These are phyloP conservation scores for Phodopus roborovskii DNA, from an alignment of 2,113 vertebrate species.

Conservation along the genomic window DNA sequence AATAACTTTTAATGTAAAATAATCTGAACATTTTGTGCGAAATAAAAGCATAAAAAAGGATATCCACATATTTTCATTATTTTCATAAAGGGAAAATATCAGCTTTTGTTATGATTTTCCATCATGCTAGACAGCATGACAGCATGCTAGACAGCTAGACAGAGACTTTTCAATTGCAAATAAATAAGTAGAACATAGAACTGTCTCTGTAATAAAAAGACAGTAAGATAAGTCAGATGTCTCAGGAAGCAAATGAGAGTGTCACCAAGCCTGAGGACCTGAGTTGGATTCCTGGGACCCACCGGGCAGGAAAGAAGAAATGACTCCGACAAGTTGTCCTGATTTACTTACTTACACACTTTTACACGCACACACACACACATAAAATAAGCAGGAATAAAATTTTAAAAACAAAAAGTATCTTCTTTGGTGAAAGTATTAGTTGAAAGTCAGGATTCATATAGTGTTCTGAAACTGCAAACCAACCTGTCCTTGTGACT, in stretches of 20 bases:
- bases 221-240: neutral
- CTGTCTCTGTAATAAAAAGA: conserved; percentile 51
- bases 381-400: neutral
- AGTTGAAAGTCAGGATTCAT: conserved; percentile 53
- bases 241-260: neutral
- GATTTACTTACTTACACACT: neutral
- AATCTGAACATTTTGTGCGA: neutral
- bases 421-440: neutral
- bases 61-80: neutral
- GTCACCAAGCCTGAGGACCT: neutral
- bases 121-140: neutral
- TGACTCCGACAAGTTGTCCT: neutral
- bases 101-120: conserved; percentile 28
- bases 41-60: neutral
- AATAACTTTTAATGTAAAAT: conserved; percentile 39
- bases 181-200: neutral
- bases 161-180: neutral
- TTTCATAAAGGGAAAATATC: conserved; percentile 18
- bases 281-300: neutral
- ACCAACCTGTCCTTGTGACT: neutral
- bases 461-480: conserved; percentile 4
- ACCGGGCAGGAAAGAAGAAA: neutral
- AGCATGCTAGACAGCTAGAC: neutral
- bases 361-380: neutral
- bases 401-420: neutral